Conservation (phyloP, 64 coral and sea anemone genomes). For the Montipora foliosa region DNA sequence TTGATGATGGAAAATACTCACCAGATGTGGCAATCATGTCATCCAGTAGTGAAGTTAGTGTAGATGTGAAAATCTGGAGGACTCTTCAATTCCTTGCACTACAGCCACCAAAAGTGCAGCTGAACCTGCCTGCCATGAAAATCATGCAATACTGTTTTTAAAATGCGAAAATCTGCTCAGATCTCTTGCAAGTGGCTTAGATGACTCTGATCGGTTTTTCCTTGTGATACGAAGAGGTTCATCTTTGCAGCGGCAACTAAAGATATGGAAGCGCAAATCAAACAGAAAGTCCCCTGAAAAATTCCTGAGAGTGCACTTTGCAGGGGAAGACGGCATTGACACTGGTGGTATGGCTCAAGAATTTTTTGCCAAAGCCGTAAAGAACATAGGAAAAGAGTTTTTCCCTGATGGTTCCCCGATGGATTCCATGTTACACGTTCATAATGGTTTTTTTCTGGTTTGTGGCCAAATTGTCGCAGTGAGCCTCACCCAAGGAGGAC, state of each 20-base stretch:
- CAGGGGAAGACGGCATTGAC: conserved; percentile 86
- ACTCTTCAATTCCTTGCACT: background rate
- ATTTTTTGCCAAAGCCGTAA: conserved; percentile 69
- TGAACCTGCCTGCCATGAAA: background rate
- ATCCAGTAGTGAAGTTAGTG: background rate
- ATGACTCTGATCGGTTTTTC: conserved; percentile 8
- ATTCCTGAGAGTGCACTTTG: conserved; percentile 67
- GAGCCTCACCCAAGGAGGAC: conserved; percentile 65
- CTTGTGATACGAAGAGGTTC: background rate
- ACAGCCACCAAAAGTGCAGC: background rate
- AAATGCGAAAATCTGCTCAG: background rate
- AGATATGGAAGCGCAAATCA: background rate
- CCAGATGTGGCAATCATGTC: background rate
- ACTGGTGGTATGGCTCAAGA: conserved; percentile 80
- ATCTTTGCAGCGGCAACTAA: background rate
- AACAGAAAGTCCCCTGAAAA: conserved; percentile 23
- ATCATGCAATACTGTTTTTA: background rate
- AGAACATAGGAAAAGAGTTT: conserved; percentile 67
- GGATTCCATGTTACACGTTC: conserved; percentile 47
- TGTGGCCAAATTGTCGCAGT: conserved; percentile 72
- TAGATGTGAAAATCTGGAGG: no score
- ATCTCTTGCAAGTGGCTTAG: background rate
- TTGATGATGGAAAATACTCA: background rate
- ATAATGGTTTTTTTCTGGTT: conserved; percentile 56
- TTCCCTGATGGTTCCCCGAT: conserved; percentile 71